phyloP scores from a whole-genome alignment of 1,140 invertebrate species.

The Apocrypta bakeri region DNA sequence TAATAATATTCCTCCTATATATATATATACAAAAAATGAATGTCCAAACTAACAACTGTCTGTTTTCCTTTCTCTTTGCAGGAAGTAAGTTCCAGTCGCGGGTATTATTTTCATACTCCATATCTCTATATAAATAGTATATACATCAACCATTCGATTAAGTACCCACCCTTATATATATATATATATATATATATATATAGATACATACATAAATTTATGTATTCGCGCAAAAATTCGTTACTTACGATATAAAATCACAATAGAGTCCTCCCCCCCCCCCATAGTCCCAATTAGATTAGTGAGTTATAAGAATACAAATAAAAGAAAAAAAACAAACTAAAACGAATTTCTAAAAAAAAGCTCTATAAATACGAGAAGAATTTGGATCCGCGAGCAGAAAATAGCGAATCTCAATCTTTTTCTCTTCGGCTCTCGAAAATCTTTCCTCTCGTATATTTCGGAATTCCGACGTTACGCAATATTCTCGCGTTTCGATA shows the following conservation, averaged over 20 bases:
- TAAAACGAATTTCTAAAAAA: background rate
- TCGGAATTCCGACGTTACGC: conserved; percentile 17
- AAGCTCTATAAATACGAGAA: background rate
- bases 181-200: background rate
- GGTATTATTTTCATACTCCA: conserved; percentile 29
- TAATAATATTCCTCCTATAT: conserved; percentile 40
- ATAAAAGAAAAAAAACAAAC: background rate
- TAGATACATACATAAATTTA: no score
- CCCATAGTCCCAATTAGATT: conserved; percentile 4
- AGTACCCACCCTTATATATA: no score
- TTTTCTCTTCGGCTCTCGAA: no score
- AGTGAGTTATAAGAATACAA: conserved; percentile 5
- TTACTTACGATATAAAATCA: no score
- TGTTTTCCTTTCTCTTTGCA: conserved; percentile 65
- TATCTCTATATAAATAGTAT: no score
- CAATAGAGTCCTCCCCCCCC: no score
- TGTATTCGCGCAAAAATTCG: no score
- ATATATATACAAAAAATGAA: conserved; percentile 16
- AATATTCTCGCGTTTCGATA: conserved; percentile 26
- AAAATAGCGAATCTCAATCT: no score
- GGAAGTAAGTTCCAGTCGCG: conserved; percentile 68
- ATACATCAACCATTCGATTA: no score
- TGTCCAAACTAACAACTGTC: background rate
- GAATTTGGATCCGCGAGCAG: no score
- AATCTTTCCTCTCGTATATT: background rate